Percentiles rank a stretch among this genome's conserved stretches.
Conservation (phyloP, 2,888 invertebrate species). For the Ennomos erosarius region DNA sequence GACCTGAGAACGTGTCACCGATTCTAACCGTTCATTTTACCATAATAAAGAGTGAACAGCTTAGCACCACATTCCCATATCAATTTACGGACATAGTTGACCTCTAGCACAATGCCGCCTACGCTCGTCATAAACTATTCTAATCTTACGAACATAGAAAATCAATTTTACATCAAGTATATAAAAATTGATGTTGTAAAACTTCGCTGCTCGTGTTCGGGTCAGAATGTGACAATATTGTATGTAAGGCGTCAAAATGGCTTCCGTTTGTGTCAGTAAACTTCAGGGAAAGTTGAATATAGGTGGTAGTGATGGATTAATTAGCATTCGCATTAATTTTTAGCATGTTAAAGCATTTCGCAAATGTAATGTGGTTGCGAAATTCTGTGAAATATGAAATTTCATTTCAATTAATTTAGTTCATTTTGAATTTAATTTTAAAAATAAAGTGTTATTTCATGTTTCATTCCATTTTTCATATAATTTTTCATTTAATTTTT, state of each 20-base stretch:
- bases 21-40: slow-evolving; percentile 22
- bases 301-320: too few species aligned
- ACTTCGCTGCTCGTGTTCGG: slow-evolving; percentile 18
- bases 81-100: slow-evolving; percentile 63
- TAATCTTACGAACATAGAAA: slow-evolving; percentile 59
- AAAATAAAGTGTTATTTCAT: too few species aligned
- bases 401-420: too few species aligned
- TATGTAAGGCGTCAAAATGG: slow-evolving; percentile 7
- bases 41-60: slow-evolving; percentile 34
- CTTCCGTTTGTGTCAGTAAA: slow-evolving; percentile 3
- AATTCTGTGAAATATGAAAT: too few species aligned
- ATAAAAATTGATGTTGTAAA: slow-evolving; percentile 38
- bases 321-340: too few species aligned
- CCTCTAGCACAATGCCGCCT: slow-evolving; percentile 53
- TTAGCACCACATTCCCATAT: slow-evolving; percentile 47
- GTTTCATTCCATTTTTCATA: too few species aligned
- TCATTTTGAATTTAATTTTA: too few species aligned
- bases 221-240: slow-evolving; percentile 14
- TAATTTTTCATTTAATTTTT: too few species aligned
- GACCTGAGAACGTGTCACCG: slow-evolving; percentile 6
- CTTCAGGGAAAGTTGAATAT: too few species aligned
- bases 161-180: slow-evolving; percentile 63
- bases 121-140: slow-evolving; percentile 53
- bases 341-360: too few species aligned
- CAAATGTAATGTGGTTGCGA: too few species aligned